These are phyloP conservation scores for Rhadinocentrus ornatus DNA, from an alignment of 2,797 vertebrate species.

Conservation along the genomic window DNA sequence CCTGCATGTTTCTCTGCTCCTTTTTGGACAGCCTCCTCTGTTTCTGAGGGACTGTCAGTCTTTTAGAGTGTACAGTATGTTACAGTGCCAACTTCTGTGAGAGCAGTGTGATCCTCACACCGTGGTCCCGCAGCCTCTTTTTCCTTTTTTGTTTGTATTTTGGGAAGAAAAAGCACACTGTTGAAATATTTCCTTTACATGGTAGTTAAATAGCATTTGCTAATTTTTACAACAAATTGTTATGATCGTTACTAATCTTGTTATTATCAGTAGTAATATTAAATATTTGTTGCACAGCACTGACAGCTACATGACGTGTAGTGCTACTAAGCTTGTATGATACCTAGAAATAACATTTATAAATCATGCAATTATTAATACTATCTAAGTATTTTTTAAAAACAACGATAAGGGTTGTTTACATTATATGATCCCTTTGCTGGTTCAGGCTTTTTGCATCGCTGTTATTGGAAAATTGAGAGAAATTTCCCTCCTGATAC, in stretches of 20 bases:
- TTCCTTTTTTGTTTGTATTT: constrained; percentile 52
- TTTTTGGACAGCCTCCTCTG: constrained; percentile 65
- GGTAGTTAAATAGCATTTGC: constrained; percentile 80
- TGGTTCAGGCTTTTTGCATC: constrained; percentile 73
- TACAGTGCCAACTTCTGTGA: constrained; percentile 82
- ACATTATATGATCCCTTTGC: constrained; percentile 68
- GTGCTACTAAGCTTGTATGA: constrained; percentile 79
- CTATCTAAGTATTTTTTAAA: constrained; percentile 78
- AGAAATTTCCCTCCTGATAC: constrained; percentile 61
- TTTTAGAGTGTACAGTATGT: constrained; percentile 78
- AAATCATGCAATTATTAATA: constrained; percentile 79
- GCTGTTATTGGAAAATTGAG: constrained; percentile 54
- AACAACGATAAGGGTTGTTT: constrained; percentile 71
- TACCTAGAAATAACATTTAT: constrained; percentile 77
- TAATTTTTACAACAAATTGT: constrained; percentile 81
- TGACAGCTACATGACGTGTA: constrained; percentile 77
- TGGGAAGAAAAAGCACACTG: constrained; percentile 82
- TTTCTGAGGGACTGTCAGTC: constrained; percentile 66
- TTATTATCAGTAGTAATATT: constrained; percentile 79
- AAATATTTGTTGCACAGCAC: constrained; percentile 81
- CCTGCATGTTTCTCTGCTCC: constrained; percentile 78
- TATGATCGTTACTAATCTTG: constrained; percentile 78
- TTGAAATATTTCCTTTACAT: constrained; percentile 78
- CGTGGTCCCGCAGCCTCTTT: constrained; percentile 63
- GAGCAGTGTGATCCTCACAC: constrained; percentile 69